Percentiles rank a stretch among this genome's conserved stretches.
Conservation (phyloP, 2,113 vertebrate species). For the Solea senegalensis region DNA sequence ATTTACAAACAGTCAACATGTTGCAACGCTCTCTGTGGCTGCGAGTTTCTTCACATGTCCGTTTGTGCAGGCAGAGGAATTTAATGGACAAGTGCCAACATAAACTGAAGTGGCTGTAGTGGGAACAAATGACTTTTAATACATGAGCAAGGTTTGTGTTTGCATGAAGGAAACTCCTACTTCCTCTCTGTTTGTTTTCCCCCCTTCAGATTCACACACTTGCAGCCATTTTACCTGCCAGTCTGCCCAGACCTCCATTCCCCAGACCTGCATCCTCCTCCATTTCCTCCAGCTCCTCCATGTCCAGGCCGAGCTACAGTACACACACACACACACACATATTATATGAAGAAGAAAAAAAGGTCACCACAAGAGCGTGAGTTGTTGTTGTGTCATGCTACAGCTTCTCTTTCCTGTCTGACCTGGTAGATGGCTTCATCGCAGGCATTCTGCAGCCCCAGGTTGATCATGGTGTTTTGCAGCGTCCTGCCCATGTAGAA, state of each 20-base stretch:
- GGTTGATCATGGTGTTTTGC: constrained; percentile 98
- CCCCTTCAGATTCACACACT: too few relatives aligned
- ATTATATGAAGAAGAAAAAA: too few relatives aligned
- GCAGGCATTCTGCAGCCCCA: constrained; percentile 95
- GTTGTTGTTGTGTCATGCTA: background rate
- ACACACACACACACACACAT: background rate
- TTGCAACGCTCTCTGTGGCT: constrained; percentile 26
- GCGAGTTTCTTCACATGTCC: constrained; percentile 3
- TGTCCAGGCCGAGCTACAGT: constrained; percentile 90
- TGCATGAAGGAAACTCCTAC: too few relatives aligned
- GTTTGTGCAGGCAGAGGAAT: background rate
- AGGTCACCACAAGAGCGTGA: background rate
- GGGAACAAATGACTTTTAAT: too few relatives aligned
- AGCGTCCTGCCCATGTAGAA: constrained; percentile 96
- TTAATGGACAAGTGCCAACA: constrained; percentile 22
- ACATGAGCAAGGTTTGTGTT: too few relatives aligned
- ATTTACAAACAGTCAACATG: background rate
- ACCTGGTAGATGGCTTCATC: constrained; percentile 97
- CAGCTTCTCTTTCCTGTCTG: constrained; percentile 8
- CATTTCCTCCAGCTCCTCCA: constrained; percentile 97
- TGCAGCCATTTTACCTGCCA: constrained; percentile 85
- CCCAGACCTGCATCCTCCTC: constrained; percentile 97
- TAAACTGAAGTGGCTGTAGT: background rate
- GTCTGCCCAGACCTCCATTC: constrained; percentile 93
- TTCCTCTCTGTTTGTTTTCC: too few relatives aligned